Evolutionary conservation across 2,113 vertebrate genomes (phyloP), one percentile per base, ranked within the genome.

Genomic region (Tupaia chinensis): DNA sequence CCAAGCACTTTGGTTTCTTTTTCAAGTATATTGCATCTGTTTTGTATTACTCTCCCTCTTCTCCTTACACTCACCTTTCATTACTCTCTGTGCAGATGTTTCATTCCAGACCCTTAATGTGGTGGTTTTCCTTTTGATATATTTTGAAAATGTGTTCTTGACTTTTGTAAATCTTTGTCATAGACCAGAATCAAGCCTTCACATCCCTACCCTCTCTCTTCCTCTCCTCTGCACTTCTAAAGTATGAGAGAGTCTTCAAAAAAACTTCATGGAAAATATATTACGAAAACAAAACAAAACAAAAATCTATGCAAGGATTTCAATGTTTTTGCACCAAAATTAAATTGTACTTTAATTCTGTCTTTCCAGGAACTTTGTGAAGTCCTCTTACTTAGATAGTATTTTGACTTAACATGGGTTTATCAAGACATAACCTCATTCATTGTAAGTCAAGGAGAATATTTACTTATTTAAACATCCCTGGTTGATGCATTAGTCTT

Each of bases 141-240:
- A 73, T 66, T 94, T 91, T 92, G 44, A 70, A 20, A 86, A 54
- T 61, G 14, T 76, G 7, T 69, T 93, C 20, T 8, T 92, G 14
- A 72, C 7, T n/a, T 72, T 94, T 54, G 1, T 89, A 78, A 80
- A 8, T 60, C 27, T 89, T 60, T 82, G 17, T 58, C 89, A 1
- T n/a, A 85, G 4, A 63, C 5, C 54, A 1, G 15, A 95, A 89
- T 83, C 65, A 74, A 1, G 16, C 14, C 3, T 54, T 3, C 17
- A 25, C 1, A 44, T 44, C 3, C 22, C 3, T 9, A 12, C 7
- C 1, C 5, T 32, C 32, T 0, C 5, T 60, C n/a, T n/a, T 79
- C 13, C 1, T 91, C 7, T 20, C 17, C 56, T 81, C 9, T 60
- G 84, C 63, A 29, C 1, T 65, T 44, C 44, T 44, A 44, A 44